Evolutionary conservation across 2,797 vertebrate genomes (phyloP).

Genomic region (Mastacembelus armatus): DNA sequence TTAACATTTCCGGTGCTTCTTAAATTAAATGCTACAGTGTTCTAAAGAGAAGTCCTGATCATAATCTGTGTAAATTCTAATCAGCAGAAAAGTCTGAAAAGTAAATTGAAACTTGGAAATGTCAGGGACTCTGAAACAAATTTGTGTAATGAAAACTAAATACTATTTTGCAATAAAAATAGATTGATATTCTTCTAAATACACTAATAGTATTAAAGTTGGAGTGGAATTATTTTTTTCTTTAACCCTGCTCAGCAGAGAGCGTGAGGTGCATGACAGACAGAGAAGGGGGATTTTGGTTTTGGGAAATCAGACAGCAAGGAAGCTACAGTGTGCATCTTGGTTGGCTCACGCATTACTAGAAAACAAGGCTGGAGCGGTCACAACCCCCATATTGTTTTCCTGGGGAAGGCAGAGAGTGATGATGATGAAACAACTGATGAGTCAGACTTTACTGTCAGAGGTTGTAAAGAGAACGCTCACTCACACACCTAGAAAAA

Average conservation of each 20-base stretch:
- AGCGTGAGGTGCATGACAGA: conserved; percentile 10
- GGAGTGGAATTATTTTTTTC: neutral
- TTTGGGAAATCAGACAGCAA: conserved; percentile 23
- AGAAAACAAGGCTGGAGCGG: conserved; percentile 64
- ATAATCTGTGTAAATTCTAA: conserved; percentile 3
- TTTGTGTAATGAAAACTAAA: neutral
- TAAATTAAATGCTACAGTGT: neutral
- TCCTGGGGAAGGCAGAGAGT: conserved; percentile 61
- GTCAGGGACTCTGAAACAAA: neutral
- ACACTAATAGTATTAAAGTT: neutral
- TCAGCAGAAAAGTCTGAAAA: neutral
- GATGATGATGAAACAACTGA: conserved; percentile 73
- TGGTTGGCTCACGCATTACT: conserved; percentile 58
- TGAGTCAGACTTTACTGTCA: conserved; percentile 83
- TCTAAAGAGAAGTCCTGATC: conserved; percentile 1
- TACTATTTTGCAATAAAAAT: neutral
- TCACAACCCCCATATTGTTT: conserved; percentile 59
- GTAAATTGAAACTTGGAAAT: neutral
- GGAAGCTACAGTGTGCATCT: conserved; percentile 12
- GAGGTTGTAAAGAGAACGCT: conserved; percentile 65
- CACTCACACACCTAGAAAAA: conserved; percentile 60
- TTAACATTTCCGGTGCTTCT: neutral
- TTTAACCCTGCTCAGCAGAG: conserved; percentile 3
- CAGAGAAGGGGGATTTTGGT: neutral
- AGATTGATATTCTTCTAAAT: neutral